Percentiles rank a stretch among this genome's conserved stretches.
phyloP scores from a whole-genome alignment of 2,797 vertebrate species.

The Jordanella pulchra region DNA sequence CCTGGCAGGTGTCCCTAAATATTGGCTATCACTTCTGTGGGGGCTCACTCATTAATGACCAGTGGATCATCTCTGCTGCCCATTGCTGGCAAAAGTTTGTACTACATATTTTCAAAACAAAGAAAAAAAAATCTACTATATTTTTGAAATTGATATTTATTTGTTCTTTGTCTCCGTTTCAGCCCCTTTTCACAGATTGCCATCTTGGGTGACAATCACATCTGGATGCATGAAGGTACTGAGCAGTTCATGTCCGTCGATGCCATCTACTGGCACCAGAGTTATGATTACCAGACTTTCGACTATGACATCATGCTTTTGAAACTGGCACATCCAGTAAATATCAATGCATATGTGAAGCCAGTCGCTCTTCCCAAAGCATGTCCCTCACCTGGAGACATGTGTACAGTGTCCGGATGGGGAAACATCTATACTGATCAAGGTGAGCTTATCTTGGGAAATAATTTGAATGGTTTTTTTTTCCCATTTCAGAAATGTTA shows the following conservation, averaged over 20 bases:
- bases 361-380: constrained; percentile 70
- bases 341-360: constrained; percentile 59
- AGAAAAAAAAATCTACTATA: not conserved
- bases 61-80: constrained; percentile 79
- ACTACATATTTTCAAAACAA: not conserved
- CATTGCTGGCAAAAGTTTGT: constrained; percentile 81
- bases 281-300: constrained; percentile 75
- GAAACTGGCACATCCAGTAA: constrained; percentile 68
- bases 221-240: constrained; percentile 72
- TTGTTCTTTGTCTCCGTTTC: constrained; percentile 3
- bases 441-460: constrained; percentile 49
- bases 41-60: constrained; percentile 77
- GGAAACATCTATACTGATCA: constrained; percentile 75
- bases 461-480: not conserved
- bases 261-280: constrained; percentile 77
- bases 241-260: constrained; percentile 78
- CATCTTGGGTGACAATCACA: constrained; percentile 77
- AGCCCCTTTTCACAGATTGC: constrained; percentile 65
- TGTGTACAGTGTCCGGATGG: constrained; percentile 79
- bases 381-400: constrained; percentile 66
- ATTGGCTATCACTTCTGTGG: constrained; percentile 73
- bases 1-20: constrained; percentile 79
- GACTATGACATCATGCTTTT: constrained; percentile 81
- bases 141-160: not conserved
- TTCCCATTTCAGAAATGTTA: not conserved